These are phyloP conservation scores for Calephelis perditalis DNA, from an alignment of 2,888 invertebrate species.

Conservation along the genomic window DNA sequence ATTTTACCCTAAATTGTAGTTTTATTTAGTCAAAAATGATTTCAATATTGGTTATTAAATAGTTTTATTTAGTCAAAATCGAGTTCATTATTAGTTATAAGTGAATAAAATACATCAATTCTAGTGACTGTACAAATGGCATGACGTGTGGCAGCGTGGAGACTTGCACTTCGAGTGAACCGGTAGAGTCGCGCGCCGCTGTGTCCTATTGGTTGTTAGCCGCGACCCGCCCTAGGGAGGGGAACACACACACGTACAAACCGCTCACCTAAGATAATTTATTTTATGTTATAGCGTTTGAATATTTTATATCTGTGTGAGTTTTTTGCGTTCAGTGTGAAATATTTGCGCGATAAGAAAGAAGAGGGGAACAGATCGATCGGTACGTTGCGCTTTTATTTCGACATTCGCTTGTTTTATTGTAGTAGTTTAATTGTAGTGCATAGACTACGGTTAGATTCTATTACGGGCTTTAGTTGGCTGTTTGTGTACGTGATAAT, in stretches of 20 bases:
- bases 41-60: too few relatives aligned
- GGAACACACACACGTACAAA: conserved; percentile 67
- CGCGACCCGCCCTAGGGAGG: conserved; percentile 70
- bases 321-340: conserved; percentile 79
- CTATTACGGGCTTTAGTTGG: conserved; percentile 22
- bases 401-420: conserved; percentile 52
- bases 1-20: too few relatives aligned
- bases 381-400: conserved; percentile 73
- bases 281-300: conserved; percentile 78
- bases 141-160: conserved; percentile 38
- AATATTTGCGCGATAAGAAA: conserved; percentile 78
- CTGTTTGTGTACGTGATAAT: conserved; percentile 21
- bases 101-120: neutral
- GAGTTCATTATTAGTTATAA: too few relatives aligned
- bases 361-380: conserved; percentile 77
- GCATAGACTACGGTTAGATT: conserved; percentile 29
- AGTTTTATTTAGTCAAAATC: too few relatives aligned
- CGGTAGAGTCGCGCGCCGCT: conserved; percentile 71
- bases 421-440: conserved; percentile 56
- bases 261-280: conserved; percentile 75
- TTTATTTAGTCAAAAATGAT: too few relatives aligned
- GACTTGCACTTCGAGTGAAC: conserved; percentile 59
- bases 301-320: conserved; percentile 78
- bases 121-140: conserved; percentile 14
- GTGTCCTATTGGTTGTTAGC: conserved; percentile 72